Conservation (phyloP, 2,888 invertebrate genomes). For the Geophilus truncorum region DNA sequence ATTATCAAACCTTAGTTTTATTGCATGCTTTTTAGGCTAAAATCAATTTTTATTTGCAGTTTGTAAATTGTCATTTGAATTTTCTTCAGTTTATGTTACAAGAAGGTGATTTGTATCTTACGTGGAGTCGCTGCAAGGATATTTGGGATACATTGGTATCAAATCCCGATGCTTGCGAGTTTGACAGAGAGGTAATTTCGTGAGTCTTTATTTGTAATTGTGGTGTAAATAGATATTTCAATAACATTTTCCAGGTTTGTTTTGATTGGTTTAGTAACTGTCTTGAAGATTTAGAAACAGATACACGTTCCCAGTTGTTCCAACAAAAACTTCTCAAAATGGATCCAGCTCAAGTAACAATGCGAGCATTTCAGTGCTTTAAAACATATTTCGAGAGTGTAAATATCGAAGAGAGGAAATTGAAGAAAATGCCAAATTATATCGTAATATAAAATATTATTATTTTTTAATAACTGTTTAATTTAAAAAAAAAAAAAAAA, state of each 20-base stretch:
- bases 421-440: constrained; percentile 43
- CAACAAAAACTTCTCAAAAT: constrained; percentile 50
- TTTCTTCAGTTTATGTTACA: constrained; percentile 52
- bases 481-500: too few species aligned
- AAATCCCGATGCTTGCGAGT: constrained; percentile 49
- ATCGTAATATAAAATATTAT: not conserved
- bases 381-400: constrained; percentile 52
- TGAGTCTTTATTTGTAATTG: constrained; percentile 3
- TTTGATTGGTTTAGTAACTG: constrained; percentile 53
- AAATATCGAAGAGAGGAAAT: constrained; percentile 48
- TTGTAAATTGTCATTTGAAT: constrained; percentile 49
- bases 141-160: constrained; percentile 52
- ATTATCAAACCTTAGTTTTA: constrained; percentile 3
- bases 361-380: constrained; percentile 49
- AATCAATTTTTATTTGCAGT: constrained; percentile 43
- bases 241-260: constrained; percentile 48
- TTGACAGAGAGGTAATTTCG: constrained; percentile 49
- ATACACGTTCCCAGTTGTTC: constrained; percentile 51
- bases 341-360: constrained; percentile 48
- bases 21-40: too few species aligned
- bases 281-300: constrained; percentile 50
- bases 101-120: constrained; percentile 51
- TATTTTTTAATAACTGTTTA: too few species aligned
- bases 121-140: constrained; percentile 50
- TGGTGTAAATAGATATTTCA: constrained; percentile 17